These are phyloP conservation scores for Copidosoma floridanum DNA, from an alignment of 1,140 invertebrate genomes.

Conservation along the genomic window DNA sequence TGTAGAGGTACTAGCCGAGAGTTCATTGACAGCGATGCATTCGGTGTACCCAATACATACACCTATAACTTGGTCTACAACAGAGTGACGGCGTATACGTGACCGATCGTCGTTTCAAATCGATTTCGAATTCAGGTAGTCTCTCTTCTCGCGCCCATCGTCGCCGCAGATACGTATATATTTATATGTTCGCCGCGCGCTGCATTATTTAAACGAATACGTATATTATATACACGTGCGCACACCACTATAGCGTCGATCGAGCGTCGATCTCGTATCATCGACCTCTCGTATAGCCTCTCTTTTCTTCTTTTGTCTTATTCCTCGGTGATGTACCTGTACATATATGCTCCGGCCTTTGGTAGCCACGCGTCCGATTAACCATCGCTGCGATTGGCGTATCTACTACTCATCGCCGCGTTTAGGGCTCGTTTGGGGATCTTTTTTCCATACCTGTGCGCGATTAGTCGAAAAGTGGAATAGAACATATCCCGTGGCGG, in stretches of 20 bases:
- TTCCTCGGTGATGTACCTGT: too few species aligned
- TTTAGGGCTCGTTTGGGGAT: conserved; percentile 5
- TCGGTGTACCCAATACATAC: too few species aligned
- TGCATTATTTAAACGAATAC: conserved; percentile 16
- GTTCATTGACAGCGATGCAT: conserved; percentile 12
- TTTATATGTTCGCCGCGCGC: not conserved
- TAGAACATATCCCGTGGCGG: too few species aligned
- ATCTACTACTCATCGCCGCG: conserved; percentile 18
- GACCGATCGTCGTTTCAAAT: conserved; percentile 1
- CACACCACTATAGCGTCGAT: not conserved
- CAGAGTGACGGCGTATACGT: conserved; percentile 6
- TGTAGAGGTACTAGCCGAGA: not conserved
- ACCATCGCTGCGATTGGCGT: not conserved
- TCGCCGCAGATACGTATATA: too few species aligned
- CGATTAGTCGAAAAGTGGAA: too few species aligned
- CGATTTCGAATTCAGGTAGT: conserved; percentile 13
- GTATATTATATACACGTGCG: not conserved
- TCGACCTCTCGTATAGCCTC: not conserved
- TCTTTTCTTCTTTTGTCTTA: not conserved
- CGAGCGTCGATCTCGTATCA: conserved; percentile 1
- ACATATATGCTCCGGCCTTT: conserved; percentile 6
- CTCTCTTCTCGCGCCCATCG: not conserved
- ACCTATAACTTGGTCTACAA: too few species aligned
- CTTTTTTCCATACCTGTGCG: not conserved
- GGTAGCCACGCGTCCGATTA: conserved; percentile 11